Conservation (phyloP, 2,797 vertebrate genomes). For the Carapus acus region DNA sequence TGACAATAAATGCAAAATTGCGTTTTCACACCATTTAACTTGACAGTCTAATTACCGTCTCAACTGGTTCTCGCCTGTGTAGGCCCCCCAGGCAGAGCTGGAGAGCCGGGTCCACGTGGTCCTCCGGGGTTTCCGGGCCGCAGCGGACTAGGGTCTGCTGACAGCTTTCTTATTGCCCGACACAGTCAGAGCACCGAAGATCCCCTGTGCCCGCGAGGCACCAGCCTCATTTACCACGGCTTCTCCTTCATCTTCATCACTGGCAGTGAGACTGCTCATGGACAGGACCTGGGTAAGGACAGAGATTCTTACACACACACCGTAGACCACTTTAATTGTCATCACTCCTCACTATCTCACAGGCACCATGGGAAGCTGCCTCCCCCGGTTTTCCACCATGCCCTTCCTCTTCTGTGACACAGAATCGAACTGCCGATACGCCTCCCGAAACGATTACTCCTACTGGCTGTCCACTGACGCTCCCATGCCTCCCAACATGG, state of each 20-base stretch:
- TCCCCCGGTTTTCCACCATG: constrained; percentile 87
- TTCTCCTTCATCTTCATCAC: constrained; percentile 90
- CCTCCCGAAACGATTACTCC: constrained; percentile 88
- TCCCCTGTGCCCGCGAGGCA: constrained; percentile 79
- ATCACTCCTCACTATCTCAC: constrained; percentile 4
- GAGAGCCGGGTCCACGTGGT: constrained; percentile 78
- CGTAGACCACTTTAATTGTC: background rate
- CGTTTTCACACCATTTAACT: background rate
- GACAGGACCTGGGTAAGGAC: constrained; percentile 86
- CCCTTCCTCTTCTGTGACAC: constrained; percentile 93
- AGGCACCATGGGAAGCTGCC: constrained; percentile 88
- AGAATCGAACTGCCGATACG: constrained; percentile 83
- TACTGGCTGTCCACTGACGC: constrained; percentile 89
- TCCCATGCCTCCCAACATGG: constrained; percentile 79
- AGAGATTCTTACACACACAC: background rate
- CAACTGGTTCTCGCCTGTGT: constrained; percentile 7
- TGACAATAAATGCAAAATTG: background rate
- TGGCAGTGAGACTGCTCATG: constrained; percentile 86
- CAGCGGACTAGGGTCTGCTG: constrained; percentile 46
- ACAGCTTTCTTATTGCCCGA: constrained; percentile 84
- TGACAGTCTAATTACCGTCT: background rate
- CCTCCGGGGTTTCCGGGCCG: constrained; percentile 67
- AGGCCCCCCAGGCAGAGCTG: constrained; percentile 76
- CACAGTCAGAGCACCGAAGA: constrained; percentile 83
- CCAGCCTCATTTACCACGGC: constrained; percentile 76